These are phyloP conservation scores for Vidua macroura DNA, from an alignment of 2,113 vertebrate species.

Conservation along the genomic window DNA sequence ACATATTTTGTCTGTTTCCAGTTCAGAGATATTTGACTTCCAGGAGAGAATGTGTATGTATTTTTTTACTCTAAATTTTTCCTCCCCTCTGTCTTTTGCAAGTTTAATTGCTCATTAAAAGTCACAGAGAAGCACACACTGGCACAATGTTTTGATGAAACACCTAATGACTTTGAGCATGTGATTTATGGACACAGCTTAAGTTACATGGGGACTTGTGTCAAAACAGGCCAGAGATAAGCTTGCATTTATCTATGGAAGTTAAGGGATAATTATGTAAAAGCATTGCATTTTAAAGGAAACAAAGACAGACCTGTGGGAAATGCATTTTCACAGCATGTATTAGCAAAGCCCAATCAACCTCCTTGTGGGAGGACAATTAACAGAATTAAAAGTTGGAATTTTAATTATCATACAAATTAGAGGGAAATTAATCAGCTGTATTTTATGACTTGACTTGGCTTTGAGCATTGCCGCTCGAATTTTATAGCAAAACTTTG, in stretches of 20 bases:
- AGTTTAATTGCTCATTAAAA: conserved; percentile 62
- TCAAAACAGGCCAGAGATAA: conserved; percentile 56
- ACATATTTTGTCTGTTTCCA: not conserved
- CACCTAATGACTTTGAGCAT: conserved; percentile 46
- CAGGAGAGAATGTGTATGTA: not conserved
- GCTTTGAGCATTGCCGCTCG: conserved; percentile 32
- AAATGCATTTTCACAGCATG: conserved; percentile 59
- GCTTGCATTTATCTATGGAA: conserved; percentile 54
- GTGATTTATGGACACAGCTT: conserved; percentile 63
- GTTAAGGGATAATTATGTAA: conserved; percentile 58
- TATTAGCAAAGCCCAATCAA: conserved; percentile 69
- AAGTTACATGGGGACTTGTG: not conserved
- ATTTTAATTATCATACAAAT: conserved; percentile 84
- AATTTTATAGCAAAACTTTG: conserved; percentile 72
- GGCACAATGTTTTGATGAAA: conserved; percentile 38
- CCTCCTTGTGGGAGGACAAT: conserved; percentile 77
- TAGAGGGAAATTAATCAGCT: conserved; percentile 78
- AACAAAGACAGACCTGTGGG: conserved; percentile 62
- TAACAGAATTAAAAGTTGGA: conserved; percentile 76
- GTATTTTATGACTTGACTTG: conserved; percentile 67
- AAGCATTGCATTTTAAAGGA: conserved; percentile 42
- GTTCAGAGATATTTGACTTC: not conserved
- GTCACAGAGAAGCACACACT: not conserved
- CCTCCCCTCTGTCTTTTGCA: not conserved
- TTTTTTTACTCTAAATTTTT: not conserved